Base-by-base conservation (phyloP, 2,888 invertebrate genomes). In the Drosophila meridiana region DNA sequence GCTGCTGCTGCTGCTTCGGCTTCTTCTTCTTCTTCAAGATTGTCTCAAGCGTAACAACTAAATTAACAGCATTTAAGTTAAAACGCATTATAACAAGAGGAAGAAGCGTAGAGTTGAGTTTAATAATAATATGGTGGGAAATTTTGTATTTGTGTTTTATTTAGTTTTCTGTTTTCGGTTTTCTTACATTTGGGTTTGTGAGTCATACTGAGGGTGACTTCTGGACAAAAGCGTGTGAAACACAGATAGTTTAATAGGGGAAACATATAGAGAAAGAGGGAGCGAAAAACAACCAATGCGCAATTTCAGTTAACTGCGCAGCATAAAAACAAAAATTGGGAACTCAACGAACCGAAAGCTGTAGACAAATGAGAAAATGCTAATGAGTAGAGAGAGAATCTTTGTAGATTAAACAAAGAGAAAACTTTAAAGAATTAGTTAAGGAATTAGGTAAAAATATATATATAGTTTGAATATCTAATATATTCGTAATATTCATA, bases 11-110 rank as follows among this genome's bases (percentile, higher is more conserved):
- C 14, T n/a, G 42, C 20, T 47, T 26, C 11, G 26, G 5, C 13
- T 11, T 8, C n/a, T 9, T 8, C 20, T 20, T 8, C 43, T 63
- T 56, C 36, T 55, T 38, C 36, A 38, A 20, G 60, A 45, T 70
- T 58, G 77, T 69, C 64, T 89, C 76, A 87, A 89, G 87, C 85
- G 85, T 83, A 84, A 86, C 85, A 89, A 75, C 85, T 81, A 81
- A 86, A 86, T 86, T 89, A 86, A 86, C 87, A 86, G 65, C 79
- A 84, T 87, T 85, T 85, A 85, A 79, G 68, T 61, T 76, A 80
- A 88, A 75, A 86, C 78, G 87, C 68, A 82, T 76, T 79, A 62
- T 42, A 80, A 78, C 38, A 53, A 69, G 53, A 40, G 61, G 36
- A 40, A 61, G 67, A 66, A 60, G 58, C 26, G 11, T 11, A 28